Evolutionary conservation across 2,797 vertebrate genomes (phyloP).

Genomic region (Thunnus albacares): DNA sequence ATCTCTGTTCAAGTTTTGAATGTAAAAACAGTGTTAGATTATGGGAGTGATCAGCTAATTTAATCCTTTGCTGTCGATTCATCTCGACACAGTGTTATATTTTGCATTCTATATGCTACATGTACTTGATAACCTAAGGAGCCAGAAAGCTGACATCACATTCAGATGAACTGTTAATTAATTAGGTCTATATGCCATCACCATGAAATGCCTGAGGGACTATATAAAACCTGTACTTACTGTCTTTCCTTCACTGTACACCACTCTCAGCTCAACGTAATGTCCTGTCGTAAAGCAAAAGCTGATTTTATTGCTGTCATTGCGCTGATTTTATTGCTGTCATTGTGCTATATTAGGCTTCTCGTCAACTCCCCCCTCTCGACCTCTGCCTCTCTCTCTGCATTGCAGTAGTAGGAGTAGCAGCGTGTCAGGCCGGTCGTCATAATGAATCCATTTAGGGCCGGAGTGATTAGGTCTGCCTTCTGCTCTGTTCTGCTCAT

Average conservation of each 20-base stretch:
- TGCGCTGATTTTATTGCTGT: slow-evolving; percentile 56
- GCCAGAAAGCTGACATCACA: slow-evolving; percentile 3
- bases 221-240: slow-evolving; percentile 15
- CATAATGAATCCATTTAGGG: slow-evolving; percentile 73
- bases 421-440: slow-evolving; percentile 40
- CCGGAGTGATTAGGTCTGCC: slow-evolving; percentile 69
- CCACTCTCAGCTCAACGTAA: slow-evolving; percentile 20
- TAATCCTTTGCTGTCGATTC: too few species aligned
- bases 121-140: background rate
- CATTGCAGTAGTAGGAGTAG: slow-evolving; percentile 56
- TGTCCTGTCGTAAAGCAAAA: slow-evolving; percentile 47
- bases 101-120: background rate
- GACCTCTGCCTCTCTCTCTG: slow-evolving; percentile 40
- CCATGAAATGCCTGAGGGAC: background rate
- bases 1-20: too few species aligned
- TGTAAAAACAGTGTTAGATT: too few species aligned
- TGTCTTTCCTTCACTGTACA: slow-evolving; percentile 13
- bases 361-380: slow-evolving; percentile 7
- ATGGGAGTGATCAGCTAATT: too few species aligned
- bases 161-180: slow-evolving; percentile 19
- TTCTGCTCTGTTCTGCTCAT: slow-evolving; percentile 65
- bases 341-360: slow-evolving; percentile 43
- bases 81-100: background rate
- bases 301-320: slow-evolving; percentile 57
- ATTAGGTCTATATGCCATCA: slow-evolving; percentile 15